These are phyloP conservation scores for Pipistrellus nathusii DNA, from an alignment of 2,797 vertebrate genomes.

Conservation along the genomic window DNA sequence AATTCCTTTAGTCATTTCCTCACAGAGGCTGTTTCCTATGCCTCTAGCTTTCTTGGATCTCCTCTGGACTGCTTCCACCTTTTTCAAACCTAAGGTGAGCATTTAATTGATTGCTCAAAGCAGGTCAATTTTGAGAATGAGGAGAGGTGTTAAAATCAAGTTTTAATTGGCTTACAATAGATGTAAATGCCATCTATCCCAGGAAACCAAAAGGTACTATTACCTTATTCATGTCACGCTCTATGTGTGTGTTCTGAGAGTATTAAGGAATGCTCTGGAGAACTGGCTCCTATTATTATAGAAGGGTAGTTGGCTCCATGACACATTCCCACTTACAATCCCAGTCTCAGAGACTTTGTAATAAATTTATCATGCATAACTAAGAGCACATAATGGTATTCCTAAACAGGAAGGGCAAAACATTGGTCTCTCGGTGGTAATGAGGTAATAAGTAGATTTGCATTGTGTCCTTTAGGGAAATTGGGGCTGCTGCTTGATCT, in stretches of 20 bases:
- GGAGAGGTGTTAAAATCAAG: conserved; percentile 28
- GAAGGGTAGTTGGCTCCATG: not conserved
- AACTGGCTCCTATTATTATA: not conserved
- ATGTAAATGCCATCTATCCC: not conserved
- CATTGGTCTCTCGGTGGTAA: not conserved
- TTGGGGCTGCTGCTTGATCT: conserved; percentile 22
- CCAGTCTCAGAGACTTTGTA: conserved; percentile 22
- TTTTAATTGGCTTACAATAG: not conserved
- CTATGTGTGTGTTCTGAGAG: not conserved
- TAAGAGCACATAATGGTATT: conserved; percentile 58
- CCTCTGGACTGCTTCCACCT: not conserved
- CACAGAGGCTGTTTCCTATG: not conserved
- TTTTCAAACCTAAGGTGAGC: conserved; percentile 31
- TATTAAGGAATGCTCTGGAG: not conserved
- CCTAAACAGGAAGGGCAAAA: conserved; percentile 20
- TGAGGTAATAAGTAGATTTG: not conserved
- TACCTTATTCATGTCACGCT: not conserved
- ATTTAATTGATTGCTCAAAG: not conserved
- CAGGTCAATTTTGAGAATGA: not conserved
- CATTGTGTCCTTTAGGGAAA: conserved; percentile 26
- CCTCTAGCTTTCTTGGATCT: not conserved
- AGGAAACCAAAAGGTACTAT: not conserved
- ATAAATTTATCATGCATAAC: conserved; percentile 28
- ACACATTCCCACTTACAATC: not conserved
- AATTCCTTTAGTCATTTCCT: conserved; percentile 41